These are phyloP conservation scores for Nasonia giraulti DNA, from an alignment of 1,140 invertebrate genomes.

Conservation along the genomic window DNA sequence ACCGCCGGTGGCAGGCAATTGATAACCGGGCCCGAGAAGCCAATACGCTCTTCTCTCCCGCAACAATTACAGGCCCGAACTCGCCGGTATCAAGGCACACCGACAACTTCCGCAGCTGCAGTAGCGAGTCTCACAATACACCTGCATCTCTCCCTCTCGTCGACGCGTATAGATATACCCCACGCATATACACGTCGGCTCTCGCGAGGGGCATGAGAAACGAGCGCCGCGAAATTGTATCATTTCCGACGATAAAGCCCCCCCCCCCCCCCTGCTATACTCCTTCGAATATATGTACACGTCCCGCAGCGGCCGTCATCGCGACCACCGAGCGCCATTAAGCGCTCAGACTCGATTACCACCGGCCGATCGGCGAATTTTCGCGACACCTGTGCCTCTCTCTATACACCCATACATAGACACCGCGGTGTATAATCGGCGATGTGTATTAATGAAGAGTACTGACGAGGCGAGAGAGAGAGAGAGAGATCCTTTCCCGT, in stretches of 20 bases:
- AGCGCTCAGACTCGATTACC: slow-evolving; percentile 44
- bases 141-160: background rate
- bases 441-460: background rate
- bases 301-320: background rate
- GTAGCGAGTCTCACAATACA: background rate
- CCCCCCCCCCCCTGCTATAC: background rate
- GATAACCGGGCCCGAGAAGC: background rate
- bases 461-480: background rate
- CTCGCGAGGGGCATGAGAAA: slow-evolving; percentile 6
- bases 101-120: background rate
- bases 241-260: slow-evolving; percentile 49
- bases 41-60: background rate
- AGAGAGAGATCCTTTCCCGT: background rate
- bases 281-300: background rate
- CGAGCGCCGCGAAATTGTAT: slow-evolving; percentile 43
- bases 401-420: background rate
- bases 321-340: slow-evolving; percentile 19
- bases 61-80: background rate
- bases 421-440: background rate
- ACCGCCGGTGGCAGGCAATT: background rate
- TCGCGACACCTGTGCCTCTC: background rate
- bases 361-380: background rate
- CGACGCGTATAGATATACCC: background rate
- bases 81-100: background rate
- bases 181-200: background rate